Evolutionary conservation across 2,888 invertebrate species (phyloP).

Genomic region (Loripinus fragilis): DNA sequence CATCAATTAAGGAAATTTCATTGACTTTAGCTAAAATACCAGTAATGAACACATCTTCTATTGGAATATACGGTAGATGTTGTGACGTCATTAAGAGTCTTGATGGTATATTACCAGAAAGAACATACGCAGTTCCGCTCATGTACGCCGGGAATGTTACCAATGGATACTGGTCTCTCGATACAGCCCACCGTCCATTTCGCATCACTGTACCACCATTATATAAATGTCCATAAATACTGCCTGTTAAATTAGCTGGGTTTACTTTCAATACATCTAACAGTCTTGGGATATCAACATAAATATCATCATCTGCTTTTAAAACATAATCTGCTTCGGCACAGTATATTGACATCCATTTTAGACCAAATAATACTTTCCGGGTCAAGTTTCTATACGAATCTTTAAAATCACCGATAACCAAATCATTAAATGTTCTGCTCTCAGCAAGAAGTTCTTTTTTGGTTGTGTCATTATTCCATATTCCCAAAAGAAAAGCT

Average conservation of each 20-base stretch:
- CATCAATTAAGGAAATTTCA: constrained; percentile 33
- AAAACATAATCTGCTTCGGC: constrained; percentile 54
- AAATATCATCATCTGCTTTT: constrained; percentile 65
- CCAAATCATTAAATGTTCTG: constrained; percentile 51
- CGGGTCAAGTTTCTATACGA: constrained; percentile 60
- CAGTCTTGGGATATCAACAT: constrained; percentile 57
- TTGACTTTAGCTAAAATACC: constrained; percentile 66
- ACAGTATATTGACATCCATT: constrained; percentile 60
- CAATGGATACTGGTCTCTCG: constrained; percentile 54
- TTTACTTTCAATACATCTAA: constrained; percentile 31
- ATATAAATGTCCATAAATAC: constrained; percentile 58
- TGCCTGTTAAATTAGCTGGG: constrained; percentile 45
- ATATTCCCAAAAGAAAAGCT: constrained; percentile 60
- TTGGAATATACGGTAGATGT: constrained; percentile 64
- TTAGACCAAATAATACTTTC: constrained; percentile 61
- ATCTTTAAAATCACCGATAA: constrained; percentile 61
- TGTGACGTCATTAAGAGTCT: constrained; percentile 60
- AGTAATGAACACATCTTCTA: constrained; percentile 76
- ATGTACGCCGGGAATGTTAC: constrained; percentile 64
- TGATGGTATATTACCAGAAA: constrained; percentile 61
- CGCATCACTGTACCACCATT: constrained; percentile 49
- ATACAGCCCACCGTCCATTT: constrained; percentile 66
- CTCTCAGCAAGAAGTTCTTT: constrained; percentile 43
- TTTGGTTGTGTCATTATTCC: constrained; percentile 19
- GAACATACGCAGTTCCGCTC: constrained; percentile 69